Evolutionary conservation across 2,797 vertebrate genomes (phyloP), one percentile per base, ranked within the genome.

Genomic region (Loris lydekkerianus): DNA sequence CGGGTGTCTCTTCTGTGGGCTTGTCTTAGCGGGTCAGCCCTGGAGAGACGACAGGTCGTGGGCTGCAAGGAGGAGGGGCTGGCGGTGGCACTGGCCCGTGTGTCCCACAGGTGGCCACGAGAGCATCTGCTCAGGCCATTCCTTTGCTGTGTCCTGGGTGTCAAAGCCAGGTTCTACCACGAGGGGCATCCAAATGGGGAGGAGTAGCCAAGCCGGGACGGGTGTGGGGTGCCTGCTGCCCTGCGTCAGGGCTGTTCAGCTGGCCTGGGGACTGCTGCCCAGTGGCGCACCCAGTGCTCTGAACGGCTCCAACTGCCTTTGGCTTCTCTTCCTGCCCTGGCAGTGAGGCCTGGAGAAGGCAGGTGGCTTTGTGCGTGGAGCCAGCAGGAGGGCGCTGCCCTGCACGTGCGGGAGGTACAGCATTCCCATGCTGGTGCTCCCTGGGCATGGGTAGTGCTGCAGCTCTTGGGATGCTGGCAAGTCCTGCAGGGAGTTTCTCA

Each of bases 271-370:
- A 43, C 27, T 3, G 43, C 25, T 29, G 18, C 65, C 53, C 46
- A 29, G 9, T 0, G 9, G 37, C 17, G 37, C 7, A 0, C 40
- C 78, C 27, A 0, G 7, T 6, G 31, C 53, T 89, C 46, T 46
- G 46, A 75, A 73, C 1, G 21, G 43, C 61, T 81, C 76, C 72
- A 87, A 49, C 27, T 69, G 86, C 23, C 17, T 65, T 61, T 91
- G 95, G 89, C 92, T 90, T 40, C 27, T 61, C 37, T 96, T 65
- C n/a, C 20, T 61, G 49, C 34, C 69, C 76, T 94, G 70, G 70
- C 40, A 82, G 70, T 3, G 14, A 89, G 75, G 65, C 86, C 88
- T 67, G 49, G 49, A 85, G 94, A 86, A 67, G 91, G 78, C 87
- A 96, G 94, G 93, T 82, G 91, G 76, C 80, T 10, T 77, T 0